Conservation (phyloP, 2,888 invertebrate species). For the Stegophylla sp. region DNA sequence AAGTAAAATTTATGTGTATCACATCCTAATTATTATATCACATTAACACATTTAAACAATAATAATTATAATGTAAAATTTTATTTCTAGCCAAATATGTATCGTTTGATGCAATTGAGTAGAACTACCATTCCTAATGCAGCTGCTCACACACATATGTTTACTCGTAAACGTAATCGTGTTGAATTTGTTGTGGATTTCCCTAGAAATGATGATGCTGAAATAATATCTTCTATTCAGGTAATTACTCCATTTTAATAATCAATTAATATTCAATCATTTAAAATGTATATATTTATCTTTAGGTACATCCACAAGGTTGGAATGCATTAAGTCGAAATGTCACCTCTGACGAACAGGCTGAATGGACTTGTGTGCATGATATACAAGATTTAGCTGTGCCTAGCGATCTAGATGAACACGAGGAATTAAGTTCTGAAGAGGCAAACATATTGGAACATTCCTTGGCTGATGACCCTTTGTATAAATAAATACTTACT, state of each 20-base stretch:
- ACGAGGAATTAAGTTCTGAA: constrained; percentile 33
- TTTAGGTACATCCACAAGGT: constrained; percentile 87
- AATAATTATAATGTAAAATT: not conserved
- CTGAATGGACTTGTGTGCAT: constrained; percentile 95
- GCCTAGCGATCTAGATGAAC: constrained; percentile 14
- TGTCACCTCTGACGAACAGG: constrained; percentile 82
- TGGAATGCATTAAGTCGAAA: constrained; percentile 89
- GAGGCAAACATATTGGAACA: constrained; percentile 33
- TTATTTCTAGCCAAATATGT: constrained; percentile 81
- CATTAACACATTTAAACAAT: no score
- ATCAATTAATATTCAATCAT: not conserved
- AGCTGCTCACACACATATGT: constrained; percentile 81
- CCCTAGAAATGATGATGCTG: constrained; percentile 83
- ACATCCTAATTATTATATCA: not conserved
- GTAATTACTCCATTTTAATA: constrained; percentile 63
- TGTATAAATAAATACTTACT: constrained; percentile 23
- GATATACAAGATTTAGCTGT: constrained; percentile 77
- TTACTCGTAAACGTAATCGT: constrained; percentile 81
- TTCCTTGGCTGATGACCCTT: constrained; percentile 28
- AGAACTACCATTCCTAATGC: constrained; percentile 82
- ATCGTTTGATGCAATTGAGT: constrained; percentile 86
- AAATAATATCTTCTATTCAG: constrained; percentile 87
- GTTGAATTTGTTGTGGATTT: constrained; percentile 92
- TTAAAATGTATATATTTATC: constrained; percentile 62
- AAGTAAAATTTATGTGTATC: no score